Conservation (phyloP, 1,140 invertebrate genomes). For the Solenopsis invicta region DNA sequence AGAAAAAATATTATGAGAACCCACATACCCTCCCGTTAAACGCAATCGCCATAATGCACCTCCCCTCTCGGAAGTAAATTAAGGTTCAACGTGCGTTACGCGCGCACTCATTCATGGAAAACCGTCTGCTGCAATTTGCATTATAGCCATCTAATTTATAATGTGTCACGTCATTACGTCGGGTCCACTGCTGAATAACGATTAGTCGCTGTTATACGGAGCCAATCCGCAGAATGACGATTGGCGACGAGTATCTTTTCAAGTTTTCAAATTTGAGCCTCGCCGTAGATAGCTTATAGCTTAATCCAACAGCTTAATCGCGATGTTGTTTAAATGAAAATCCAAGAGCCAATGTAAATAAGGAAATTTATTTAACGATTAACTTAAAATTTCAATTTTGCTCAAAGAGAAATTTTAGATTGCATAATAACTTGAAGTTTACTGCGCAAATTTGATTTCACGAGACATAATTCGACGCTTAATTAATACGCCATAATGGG, state of each 20-base stretch:
- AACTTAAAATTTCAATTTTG: neutral
- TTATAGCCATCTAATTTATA: conserved; percentile 53
- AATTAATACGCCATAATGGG: neutral
- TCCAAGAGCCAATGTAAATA: neutral
- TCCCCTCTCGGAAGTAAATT: conserved; percentile 29
- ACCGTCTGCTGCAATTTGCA: conserved; percentile 39
- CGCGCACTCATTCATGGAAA: conserved; percentile 49
- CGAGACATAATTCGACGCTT: neutral
- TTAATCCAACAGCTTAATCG: neutral
- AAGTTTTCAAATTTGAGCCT: neutral
- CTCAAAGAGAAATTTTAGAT: conserved; percentile 2
- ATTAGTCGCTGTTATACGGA: neutral
- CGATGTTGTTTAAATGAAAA: neutral
- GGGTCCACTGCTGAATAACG: conserved; percentile 17
- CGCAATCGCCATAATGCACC: conserved; percentile 50
- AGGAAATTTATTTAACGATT: neutral
- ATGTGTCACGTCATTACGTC: conserved; percentile 27
- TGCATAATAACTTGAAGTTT: conserved; percentile 10
- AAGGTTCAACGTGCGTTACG: conserved; percentile 38
- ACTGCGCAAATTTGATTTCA: conserved; percentile 9
- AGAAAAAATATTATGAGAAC: conserved; percentile 37
- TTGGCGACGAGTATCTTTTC: neutral
- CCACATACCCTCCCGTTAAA: neutral
- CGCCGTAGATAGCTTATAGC: neutral
- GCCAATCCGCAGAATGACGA: neutral